These are phyloP conservation scores for Metaphire vulgaris DNA, from an alignment of 1,140 invertebrate genomes.

Conservation along the genomic window DNA sequence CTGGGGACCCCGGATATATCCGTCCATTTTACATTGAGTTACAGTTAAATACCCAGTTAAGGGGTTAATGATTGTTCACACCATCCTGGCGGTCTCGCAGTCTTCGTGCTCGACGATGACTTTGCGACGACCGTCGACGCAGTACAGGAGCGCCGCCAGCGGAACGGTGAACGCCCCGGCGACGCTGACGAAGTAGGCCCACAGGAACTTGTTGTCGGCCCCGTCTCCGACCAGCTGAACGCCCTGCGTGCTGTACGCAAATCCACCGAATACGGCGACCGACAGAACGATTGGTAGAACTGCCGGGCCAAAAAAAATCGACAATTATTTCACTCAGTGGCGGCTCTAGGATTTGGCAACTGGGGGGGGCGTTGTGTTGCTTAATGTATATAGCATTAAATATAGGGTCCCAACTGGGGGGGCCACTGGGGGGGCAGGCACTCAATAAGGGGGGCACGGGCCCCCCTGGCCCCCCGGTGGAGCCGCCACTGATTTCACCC, in stretches of 20 bases:
- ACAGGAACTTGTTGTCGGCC: neutral
- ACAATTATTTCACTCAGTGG: no score
- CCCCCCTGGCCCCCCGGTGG: no score
- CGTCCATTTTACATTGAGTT: no score
- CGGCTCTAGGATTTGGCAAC: no score
- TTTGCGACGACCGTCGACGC: constrained; percentile 10
- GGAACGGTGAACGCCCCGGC: neutral
- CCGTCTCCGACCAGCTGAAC: constrained; percentile 1
- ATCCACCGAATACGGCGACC: constrained; percentile 16
- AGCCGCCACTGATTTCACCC: no score
- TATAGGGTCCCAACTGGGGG: no score
- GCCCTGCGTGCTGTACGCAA: neutral
- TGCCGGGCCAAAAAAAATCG: neutral
- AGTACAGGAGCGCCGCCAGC: constrained; percentile 15
- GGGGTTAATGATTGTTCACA: constrained; percentile 12
- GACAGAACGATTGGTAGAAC: constrained; percentile 15
- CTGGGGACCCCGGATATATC: no score
- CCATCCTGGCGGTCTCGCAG: constrained; percentile 20
- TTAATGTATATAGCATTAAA: no score
- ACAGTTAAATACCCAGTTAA: no score
- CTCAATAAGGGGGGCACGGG: no score
- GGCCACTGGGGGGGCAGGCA: no score
- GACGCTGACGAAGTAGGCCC: constrained; percentile 16
- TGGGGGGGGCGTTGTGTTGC: no score
- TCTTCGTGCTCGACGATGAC: constrained; percentile 19